A percentile compares a stretch with the other conserved stretches of the same genome.
Conservation (phyloP, 2,888 invertebrate species). For the Vandiemenella viatica region DNA sequence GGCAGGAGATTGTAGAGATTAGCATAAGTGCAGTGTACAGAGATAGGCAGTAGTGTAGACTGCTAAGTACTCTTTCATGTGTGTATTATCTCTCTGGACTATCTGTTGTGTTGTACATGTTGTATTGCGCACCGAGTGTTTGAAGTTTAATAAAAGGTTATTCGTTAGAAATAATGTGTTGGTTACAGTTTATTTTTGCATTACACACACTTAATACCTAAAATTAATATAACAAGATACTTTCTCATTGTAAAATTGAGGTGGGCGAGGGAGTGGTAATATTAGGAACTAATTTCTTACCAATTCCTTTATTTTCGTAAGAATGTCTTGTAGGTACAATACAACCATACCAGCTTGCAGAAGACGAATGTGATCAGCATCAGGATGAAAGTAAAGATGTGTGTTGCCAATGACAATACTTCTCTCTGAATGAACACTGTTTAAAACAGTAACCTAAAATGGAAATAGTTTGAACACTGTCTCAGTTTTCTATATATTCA, state of each 20-base stretch:
- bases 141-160: too few relatives aligned
- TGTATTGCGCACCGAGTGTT: too few relatives aligned
- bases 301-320: not conserved
- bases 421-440: slow-evolving; percentile 38
- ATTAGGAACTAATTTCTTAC: slow-evolving; percentile 1
- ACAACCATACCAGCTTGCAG: slow-evolving; percentile 66
- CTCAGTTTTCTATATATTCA: too few relatives aligned
- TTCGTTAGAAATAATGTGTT: too few relatives aligned
- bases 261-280: too few relatives aligned
- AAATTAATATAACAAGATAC: not conserved
- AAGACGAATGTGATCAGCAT: slow-evolving; percentile 76
- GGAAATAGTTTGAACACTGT: too few relatives aligned
- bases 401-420: slow-evolving; percentile 65
- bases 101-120: too few relatives aligned
- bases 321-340: slow-evolving; percentile 46
- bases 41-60: too few relatives aligned
- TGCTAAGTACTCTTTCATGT: too few relatives aligned
- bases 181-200: not conserved
- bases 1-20: too few relatives aligned
- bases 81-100: too few relatives aligned
- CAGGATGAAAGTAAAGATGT: slow-evolving; percentile 86
- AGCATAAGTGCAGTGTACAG: too few relatives aligned
- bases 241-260: not conserved
- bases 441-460: slow-evolving; percentile 36
- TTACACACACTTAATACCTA: not conserved